Evolutionary conservation across 2,113 vertebrate species (phyloP), one percentile per base, ranked within the genome.

Genomic region (Trinectes maculatus): DNA sequence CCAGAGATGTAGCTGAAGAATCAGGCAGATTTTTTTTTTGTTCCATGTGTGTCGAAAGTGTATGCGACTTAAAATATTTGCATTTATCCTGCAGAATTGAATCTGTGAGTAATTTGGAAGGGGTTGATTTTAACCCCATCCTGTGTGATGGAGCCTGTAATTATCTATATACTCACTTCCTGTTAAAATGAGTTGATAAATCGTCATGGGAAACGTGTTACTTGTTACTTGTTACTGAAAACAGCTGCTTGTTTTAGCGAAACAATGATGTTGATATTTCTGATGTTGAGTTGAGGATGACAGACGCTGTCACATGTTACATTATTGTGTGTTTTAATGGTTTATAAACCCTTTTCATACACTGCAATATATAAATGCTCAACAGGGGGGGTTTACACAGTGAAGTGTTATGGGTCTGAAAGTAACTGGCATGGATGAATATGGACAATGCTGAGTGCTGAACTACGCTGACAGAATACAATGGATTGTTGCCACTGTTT

Each of bases 21-120:
- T n/a, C n/a, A n/a, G n/a, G n/a, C n/a, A n/a, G n/a, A n/a, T n/a
- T n/a, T n/a, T n/a, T n/a, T n/a, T n/a, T n/a, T n/a, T n/a, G n/a
- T n/a, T n/a, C n/a, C n/a, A n/a, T n/a, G n/a, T n/a, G n/a, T n/a
- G n/a, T n/a, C n/a, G n/a, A n/a, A n/a, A n/a, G n/a, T n/a, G n/a
- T n/a, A n/a, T n/a, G n/a, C n/a, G n/a, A n/a, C n/a, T n/a, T n/a
- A n/a, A n/a, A 16, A 8, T 78, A 69, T 90, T 87, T 85, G 69
- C 56, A 80, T 89, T n/a, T 82, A 79, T 87, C 82, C 58, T 71
- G 70, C 57, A 59, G 83, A 90, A 87, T 72, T 85, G 70, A 89
- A 80, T 89, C 59, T 66, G 9, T 53, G 54, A 69, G 75, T 79
- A 77, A 87, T 71, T 85, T 54, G 61, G 36, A 71, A 59, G 60